phyloP scores from a whole-genome alignment of 1,140 invertebrate genomes.

The Aporrectodea caliginosa region DNA sequence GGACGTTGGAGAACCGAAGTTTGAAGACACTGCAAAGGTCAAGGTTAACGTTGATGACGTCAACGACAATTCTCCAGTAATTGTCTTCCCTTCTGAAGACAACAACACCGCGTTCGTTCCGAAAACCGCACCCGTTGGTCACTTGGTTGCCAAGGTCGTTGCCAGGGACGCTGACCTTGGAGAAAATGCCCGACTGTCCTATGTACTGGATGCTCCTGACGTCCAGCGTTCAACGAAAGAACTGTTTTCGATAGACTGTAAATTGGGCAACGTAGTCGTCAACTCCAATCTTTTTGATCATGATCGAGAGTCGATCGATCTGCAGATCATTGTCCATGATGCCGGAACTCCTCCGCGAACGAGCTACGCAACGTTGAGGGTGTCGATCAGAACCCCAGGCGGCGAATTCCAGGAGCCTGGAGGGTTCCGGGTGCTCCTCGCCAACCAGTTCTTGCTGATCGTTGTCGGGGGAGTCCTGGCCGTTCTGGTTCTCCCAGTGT shows the following conservation, averaged over 20 bases:
- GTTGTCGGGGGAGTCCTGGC: neutral
- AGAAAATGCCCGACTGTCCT: slow-evolving; percentile 72
- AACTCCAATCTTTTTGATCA: neutral
- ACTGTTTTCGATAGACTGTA: neutral
- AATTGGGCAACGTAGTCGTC: neutral
- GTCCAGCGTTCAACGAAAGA: neutral
- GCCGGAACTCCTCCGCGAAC: neutral
- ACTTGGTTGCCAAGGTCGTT: slow-evolving; percentile 6
- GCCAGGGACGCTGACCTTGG: slow-evolving; percentile 84
- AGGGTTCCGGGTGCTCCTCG: neutral
- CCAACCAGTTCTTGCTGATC: neutral
- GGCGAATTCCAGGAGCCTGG: neutral
- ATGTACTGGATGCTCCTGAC: too few relatives aligned
- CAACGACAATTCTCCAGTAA: neutral
- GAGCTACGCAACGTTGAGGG: neutral
- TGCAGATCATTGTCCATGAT: neutral
- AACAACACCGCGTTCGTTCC: slow-evolving; percentile 10
- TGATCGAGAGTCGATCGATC: neutral
- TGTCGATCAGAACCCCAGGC: neutral
- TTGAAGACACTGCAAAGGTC: neutral
- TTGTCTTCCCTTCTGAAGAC: neutral
- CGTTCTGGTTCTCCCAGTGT: neutral
- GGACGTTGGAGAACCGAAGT: slow-evolving; percentile 65
- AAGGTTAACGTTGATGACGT: neutral
- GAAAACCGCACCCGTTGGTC: neutral